These are phyloP conservation scores for Drosophila borealis DNA, from an alignment of 2,888 invertebrate species.

Conservation along the genomic window DNA sequence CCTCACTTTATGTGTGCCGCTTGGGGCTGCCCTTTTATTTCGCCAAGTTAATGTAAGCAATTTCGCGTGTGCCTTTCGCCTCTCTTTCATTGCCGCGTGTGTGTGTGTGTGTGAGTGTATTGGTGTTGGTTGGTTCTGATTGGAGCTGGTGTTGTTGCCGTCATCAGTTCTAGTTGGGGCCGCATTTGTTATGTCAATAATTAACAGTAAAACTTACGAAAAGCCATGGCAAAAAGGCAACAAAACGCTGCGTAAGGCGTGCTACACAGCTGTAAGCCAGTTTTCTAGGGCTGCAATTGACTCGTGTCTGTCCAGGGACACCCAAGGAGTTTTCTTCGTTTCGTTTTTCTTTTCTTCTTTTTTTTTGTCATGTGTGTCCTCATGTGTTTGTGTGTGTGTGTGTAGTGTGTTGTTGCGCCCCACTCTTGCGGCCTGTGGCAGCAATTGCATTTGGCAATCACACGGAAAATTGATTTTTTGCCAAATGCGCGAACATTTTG, in stretches of 20 bases:
- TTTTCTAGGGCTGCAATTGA: conserved; percentile 28
- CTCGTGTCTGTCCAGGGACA: conserved; percentile 36
- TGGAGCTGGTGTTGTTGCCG: conserved; percentile 62
- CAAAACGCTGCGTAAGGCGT: conserved; percentile 52
- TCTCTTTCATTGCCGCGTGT: conserved; percentile 17
- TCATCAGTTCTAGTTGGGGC: conserved; percentile 59
- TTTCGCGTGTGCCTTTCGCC: conserved; percentile 64
- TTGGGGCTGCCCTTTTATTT: conserved; percentile 43
- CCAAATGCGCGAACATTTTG: conserved; percentile 67
- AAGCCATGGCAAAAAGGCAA: conserved; percentile 23
- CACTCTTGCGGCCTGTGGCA: conserved; percentile 40
- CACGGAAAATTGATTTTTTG: conserved; percentile 75
- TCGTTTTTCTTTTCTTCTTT: conserved; percentile 10
- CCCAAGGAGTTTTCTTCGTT: conserved; percentile 28
- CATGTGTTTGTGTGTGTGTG: conserved; percentile 14
- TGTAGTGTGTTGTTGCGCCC: conserved; percentile 42
- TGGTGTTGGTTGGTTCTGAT: conserved; percentile 40
- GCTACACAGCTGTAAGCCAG: conserved; percentile 24
- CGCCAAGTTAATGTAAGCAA: conserved; percentile 60
- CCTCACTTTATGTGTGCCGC: conserved; percentile 18
- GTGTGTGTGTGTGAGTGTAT: conserved; percentile 18
- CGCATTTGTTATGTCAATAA: conserved; percentile 77
- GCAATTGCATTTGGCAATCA: conserved; percentile 70
- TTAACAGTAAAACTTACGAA: conserved; percentile 62
- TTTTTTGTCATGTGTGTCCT: conserved; percentile 29